Conservation (phyloP, 2,113 vertebrate genomes). For the Dissostichus mawsoni region DNA sequence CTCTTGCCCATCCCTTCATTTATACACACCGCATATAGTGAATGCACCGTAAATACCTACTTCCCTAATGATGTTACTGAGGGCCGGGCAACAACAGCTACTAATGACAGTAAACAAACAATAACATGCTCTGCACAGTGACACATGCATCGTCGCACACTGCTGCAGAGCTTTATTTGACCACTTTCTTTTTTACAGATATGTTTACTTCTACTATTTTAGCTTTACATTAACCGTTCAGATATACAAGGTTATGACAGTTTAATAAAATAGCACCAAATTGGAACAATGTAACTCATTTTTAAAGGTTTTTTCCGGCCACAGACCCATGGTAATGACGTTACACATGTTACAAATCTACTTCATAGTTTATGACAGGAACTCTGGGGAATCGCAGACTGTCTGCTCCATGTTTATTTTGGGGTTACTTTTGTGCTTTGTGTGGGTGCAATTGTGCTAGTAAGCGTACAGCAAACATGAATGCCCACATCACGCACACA, state of each 20-base stretch:
- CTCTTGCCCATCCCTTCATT: slow-evolving; percentile 51
- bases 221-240: background rate
- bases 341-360: slow-evolving; percentile 13
- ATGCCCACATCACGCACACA: slow-evolving; percentile 13
- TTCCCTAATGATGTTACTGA: slow-evolving; percentile 19
- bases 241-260: background rate
- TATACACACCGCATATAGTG: slow-evolving; percentile 5
- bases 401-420: slow-evolving; percentile 31
- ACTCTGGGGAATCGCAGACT: slow-evolving; percentile 7
- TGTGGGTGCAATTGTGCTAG: slow-evolving; percentile 28
- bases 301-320: background rate
- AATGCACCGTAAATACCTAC: slow-evolving; percentile 10
- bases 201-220: background rate
- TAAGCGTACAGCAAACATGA: slow-evolving; percentile 43
- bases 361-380: slow-evolving; percentile 39
- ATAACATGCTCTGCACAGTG: background rate
- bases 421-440: slow-evolving; percentile 51
- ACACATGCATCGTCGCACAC: background rate
- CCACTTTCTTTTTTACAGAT: background rate
- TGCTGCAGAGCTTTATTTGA: background rate
- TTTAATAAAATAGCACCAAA: background rate
- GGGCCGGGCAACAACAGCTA: background rate
- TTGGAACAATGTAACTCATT: background rate
- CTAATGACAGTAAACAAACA: background rate
- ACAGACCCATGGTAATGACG: background rate